Evolutionary conservation across 2,113 vertebrate genomes (phyloP), one percentile per base, ranked within the genome.

Genomic region (Leucopsar rothschildi): DNA sequence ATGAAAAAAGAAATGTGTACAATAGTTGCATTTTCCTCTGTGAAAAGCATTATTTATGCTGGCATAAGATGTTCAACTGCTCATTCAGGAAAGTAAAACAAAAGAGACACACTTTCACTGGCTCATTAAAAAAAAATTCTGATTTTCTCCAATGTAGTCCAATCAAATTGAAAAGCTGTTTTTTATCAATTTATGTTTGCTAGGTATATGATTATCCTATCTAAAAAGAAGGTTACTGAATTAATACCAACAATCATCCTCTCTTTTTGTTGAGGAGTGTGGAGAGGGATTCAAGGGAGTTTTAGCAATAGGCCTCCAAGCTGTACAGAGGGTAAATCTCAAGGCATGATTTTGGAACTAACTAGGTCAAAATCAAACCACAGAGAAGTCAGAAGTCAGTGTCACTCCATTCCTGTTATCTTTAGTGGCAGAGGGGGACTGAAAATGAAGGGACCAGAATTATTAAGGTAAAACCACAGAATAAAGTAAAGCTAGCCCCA

Each of bases 401-500:
- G 76, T 83, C 40, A 78, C 13, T 70, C 17, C 27, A 61, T 37
- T 37, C 20, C 40, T 82, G 23, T 64, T 77, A 69, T 45, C 12
- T 77, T 61, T 77, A 35, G 63, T 18, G 16, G 69, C 7, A 9
- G 21, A 29, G 23, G 12, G 9, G 9, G 14, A 47, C 3, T 78
- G 44, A 87, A 84, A 92, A 94, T 19, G 17, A 82, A 94, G 42
- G 55, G 24, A 70, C 13, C 27, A 77, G 37, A 83, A 77, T 57
- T 52, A 33, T 61, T 35, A 66, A 72, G 10, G n/a, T 63, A 53
- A 94, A 92, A 70, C 40, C 33, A 70, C 33, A 39, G 28, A 64
- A 63, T 19, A 78, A 59, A 85, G 27, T 29, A 87, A 72, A 89
- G 12, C 39, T 64, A 70, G 29, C 21, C 24, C 24, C 13, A 66